Evolutionary conservation across 92 coral and sea anemone species (phyloP).

Genomic region (Nematostella vectensis): DNA sequence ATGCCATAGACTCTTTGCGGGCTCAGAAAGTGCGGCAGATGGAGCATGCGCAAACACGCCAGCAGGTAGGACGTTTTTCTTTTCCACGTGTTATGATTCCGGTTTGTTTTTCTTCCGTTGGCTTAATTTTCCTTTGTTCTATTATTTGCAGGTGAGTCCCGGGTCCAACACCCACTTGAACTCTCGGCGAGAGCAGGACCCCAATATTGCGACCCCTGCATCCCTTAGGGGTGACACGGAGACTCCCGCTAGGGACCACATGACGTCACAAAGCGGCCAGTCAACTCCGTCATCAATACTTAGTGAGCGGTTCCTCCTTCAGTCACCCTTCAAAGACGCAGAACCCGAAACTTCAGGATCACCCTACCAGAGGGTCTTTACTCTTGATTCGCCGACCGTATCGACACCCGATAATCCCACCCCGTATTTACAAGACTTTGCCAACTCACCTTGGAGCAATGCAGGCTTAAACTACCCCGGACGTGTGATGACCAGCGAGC

Average conservation of each 20-base stretch:
- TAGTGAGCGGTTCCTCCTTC: slow-evolving; percentile 24
- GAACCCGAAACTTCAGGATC: background rate
- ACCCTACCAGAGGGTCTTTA: slow-evolving; percentile 9
- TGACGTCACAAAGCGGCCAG: background rate
- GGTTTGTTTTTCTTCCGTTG: too few species aligned
- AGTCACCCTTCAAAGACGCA: slow-evolving; percentile 22
- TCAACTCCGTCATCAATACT: slow-evolving; percentile 35
- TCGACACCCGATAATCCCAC: background rate
- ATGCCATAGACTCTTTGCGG: slow-evolving; percentile 26
- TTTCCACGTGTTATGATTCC: background rate
- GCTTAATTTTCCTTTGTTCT: too few species aligned
- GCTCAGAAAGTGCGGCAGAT: slow-evolving; percentile 36
- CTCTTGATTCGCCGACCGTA: slow-evolving; percentile 8
- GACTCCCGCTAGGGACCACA: slow-evolving; percentile 6
- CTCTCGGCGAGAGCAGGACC: too few species aligned
- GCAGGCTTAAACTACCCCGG: background rate
- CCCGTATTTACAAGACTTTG: background rate
- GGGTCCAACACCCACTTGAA: too few species aligned
- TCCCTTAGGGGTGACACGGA: too few species aligned
- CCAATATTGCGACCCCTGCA: too few species aligned
- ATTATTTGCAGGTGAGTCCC: too few species aligned
- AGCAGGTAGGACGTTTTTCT: slow-evolving; percentile 24
- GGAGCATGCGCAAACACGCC: slow-evolving; percentile 41
- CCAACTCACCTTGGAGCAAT: background rate
- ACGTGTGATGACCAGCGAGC: too few species aligned